Base-by-base conservation (phyloP, 2,113 vertebrate species). In the Gymnorhina tibicen region DNA sequence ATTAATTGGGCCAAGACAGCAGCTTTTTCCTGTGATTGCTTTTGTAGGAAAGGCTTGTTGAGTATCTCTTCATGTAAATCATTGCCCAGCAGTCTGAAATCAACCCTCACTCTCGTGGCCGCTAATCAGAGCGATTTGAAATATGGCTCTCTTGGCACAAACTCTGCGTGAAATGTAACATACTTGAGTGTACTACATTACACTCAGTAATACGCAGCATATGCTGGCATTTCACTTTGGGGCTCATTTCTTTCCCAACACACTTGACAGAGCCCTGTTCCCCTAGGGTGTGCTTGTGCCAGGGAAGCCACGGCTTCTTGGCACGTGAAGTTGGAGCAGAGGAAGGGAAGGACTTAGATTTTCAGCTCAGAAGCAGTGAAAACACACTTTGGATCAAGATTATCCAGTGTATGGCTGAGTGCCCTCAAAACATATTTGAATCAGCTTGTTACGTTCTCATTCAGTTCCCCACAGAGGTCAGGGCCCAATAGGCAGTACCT, bases 21-120 rank as follows among this genome's bases (percentile, higher is more conserved):
- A 75, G 91, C 70, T 91, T 96, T 95, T 96, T 82, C 74, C 87
- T 79, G 63, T 97, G 96, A 96, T 95, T 93, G 92, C 89, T 95
- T 96, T 20, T 95, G 63, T 90, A 93, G 94, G 79, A 96, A 97
- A 97, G 83, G 87, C 44, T 96, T 97, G 89, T 97, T 97, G 97
- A 94, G 66, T 76, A 91, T 93, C 84, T 97, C 93, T 62, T 97
- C 70, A 83, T 94, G 91, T 98, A 95, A 97, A 97, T 97, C 95
- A 96, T 95, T 86, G 89, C 89, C 91, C 77, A 78, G 89, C 76
- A 94, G 89, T 86, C 69, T 94, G 72, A 97, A 97, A 96, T 96
- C 81, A 97, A 7, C 70, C 35, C 4, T 6, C 55, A 52, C 92
- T 94, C 90, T 63, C 8, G 6, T 53, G 92, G 78, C 91, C 2